Evolutionary conservation across 1,140 invertebrate genomes (phyloP).

Genomic region (Bombus affinis): DNA sequence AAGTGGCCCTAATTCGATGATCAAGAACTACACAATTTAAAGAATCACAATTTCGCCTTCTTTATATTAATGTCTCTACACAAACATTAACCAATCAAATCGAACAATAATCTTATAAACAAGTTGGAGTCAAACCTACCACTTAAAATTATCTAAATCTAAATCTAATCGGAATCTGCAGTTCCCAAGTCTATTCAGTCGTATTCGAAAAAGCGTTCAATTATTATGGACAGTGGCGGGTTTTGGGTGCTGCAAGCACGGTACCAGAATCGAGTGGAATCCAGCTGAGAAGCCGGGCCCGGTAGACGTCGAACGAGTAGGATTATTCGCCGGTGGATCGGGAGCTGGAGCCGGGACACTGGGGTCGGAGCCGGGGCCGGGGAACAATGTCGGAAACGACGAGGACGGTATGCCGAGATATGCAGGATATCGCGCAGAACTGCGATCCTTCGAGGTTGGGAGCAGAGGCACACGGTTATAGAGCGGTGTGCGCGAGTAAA

Average conservation of each 20-base stretch:
- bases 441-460: slow-evolving; percentile 68
- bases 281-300: slow-evolving; percentile 66
- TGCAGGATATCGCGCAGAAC: slow-evolving; percentile 76
- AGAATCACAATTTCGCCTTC: no score
- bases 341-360: slow-evolving; percentile 38
- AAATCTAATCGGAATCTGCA: neutral
- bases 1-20: no score
- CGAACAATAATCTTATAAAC: no score
- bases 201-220: slow-evolving; percentile 42
- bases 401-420: slow-evolving; percentile 77
- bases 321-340: slow-evolving; percentile 63
- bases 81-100: no score
- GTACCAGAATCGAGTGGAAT: slow-evolving; percentile 69
- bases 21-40: no score
- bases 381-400: slow-evolving; percentile 71
- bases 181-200: neutral
- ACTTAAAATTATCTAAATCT: neutral
- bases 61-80: no score
- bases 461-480: slow-evolving; percentile 41
- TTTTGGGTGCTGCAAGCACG: slow-evolving; percentile 64
- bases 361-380: slow-evolving; percentile 58
- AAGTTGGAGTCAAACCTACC: neutral
- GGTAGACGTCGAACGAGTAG: slow-evolving; percentile 70
- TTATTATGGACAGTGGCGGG: slow-evolving; percentile 54
- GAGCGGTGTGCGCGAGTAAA: slow-evolving; percentile 55